Evolutionary conservation across 2,113 vertebrate genomes (phyloP).

Genomic region (Colistium nudipinnis): DNA sequence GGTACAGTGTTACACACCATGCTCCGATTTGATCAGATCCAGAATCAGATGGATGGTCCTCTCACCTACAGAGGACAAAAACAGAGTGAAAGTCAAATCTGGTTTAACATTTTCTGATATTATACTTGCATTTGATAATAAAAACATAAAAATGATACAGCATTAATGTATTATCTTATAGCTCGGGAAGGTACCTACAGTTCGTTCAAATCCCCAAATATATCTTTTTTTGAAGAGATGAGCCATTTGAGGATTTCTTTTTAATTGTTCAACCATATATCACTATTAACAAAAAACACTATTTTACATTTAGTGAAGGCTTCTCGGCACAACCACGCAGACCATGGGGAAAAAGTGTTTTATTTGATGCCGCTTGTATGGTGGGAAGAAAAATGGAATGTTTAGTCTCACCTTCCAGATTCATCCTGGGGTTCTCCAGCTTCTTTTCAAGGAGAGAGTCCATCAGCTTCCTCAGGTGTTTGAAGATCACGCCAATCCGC

Average conservation of each 20-base stretch:
- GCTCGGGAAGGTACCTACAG: background rate
- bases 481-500: slow-evolving; percentile 97
- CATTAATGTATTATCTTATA: background rate
- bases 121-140: background rate
- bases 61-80: slow-evolving; percentile 82
- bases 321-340: background rate
- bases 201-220: too few relatives aligned
- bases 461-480: slow-evolving; percentile 92
- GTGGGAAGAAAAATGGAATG: background rate
- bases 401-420: slow-evolving; percentile 88
- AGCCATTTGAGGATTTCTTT: too few relatives aligned
- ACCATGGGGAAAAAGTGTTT: background rate
- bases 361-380: background rate
- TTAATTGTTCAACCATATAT: background rate
- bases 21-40: slow-evolving; percentile 91
- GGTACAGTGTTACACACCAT: slow-evolving; percentile 74
- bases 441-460: slow-evolving; percentile 93
- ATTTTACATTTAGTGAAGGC: background rate
- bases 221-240: too few relatives aligned
- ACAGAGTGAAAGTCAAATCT: slow-evolving; percentile 17
- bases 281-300: background rate
- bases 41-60: slow-evolving; percentile 90
- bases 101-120: background rate
- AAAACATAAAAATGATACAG: too few relatives aligned
- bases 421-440: slow-evolving; percentile 94